Conservation (phyloP, 2,888 invertebrate species). For the Tiphia femorata region DNA sequence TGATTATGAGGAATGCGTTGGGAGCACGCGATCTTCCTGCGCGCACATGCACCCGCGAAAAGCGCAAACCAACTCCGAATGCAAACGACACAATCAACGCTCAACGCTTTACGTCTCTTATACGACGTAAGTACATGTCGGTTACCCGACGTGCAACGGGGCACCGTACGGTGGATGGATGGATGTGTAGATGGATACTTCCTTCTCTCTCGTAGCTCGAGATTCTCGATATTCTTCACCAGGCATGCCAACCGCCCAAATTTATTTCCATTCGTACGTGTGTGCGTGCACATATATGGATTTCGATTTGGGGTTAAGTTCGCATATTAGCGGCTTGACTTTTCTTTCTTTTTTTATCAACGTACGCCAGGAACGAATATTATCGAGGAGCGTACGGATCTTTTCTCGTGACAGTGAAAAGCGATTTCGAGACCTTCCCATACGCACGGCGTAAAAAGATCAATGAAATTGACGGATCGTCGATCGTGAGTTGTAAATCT, state of each 20-base stretch:
- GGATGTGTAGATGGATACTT: constrained; percentile 49
- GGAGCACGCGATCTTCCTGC: constrained; percentile 34
- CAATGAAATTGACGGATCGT: no score
- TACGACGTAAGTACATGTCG: constrained; percentile 61
- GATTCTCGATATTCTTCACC: constrained; percentile 39
- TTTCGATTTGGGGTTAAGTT: no score
- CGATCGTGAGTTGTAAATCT: no score
- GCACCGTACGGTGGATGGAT: constrained; percentile 47
- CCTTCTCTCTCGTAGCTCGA: constrained; percentile 47
- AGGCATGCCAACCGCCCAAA: constrained; percentile 38
- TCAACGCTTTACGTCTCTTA: constrained; percentile 52
- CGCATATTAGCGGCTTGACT: no score
- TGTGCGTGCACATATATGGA: background rate
- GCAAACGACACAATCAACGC: constrained; percentile 33
- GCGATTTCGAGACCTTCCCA: no score
- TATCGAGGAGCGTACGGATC: no score
- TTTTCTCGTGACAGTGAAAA: no score
- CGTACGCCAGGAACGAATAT: no score
- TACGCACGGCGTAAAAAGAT: no score
- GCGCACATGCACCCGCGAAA: constrained; percentile 38
- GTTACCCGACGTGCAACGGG: constrained; percentile 64
- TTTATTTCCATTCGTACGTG: background rate
- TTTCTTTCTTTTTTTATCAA: no score
- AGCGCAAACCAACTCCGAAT: constrained; percentile 36
- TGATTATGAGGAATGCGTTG: constrained; percentile 28